Conservation (phyloP, 2,888 invertebrate genomes). For the Cerastis leucographa region DNA sequence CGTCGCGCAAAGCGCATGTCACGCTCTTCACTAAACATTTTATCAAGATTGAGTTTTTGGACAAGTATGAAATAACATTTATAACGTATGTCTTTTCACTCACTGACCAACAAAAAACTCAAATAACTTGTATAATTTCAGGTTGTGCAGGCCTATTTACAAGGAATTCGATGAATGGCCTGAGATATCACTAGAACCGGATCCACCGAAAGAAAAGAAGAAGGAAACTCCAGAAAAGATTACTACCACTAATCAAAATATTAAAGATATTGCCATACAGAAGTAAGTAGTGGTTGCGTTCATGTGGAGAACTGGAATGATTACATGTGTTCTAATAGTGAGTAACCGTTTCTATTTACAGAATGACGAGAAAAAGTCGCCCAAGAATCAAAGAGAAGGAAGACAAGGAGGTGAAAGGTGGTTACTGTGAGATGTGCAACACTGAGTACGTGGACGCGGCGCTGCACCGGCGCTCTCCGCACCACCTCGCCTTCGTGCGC, state of each 20-base stretch:
- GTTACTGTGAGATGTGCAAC: conserved; percentile 96
- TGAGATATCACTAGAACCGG: conserved; percentile 86
- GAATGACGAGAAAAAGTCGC: conserved; percentile 90
- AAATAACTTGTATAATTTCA: conserved; percentile 71
- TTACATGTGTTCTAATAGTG: conserved; percentile 41
- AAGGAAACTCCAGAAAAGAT: conserved; percentile 77
- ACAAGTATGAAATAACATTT: conserved; percentile 89
- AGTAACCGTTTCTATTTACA: conserved; percentile 71
- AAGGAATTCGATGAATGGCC: conserved; percentile 92
- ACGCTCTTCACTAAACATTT: conserved; percentile 92
- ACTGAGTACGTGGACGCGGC: conserved; percentile 93
- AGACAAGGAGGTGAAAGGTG: conserved; percentile 88
- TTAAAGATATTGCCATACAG: conserved; percentile 70
- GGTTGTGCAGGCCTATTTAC: conserved; percentile 91
- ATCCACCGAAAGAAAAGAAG: conserved; percentile 83
- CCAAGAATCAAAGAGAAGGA: conserved; percentile 86
- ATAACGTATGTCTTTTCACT: conserved; percentile 65
- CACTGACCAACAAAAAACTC: conserved; percentile 45
- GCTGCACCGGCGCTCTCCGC: conserved; percentile 93
- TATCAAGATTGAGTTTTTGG: conserved; percentile 93
- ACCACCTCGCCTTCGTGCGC: conserved; percentile 93
- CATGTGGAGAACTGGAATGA: conserved; percentile 12
- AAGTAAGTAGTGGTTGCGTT: conserved; percentile 76
- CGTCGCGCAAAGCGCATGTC: conserved; percentile 90
- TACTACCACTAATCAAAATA: conserved; percentile 71